Evolutionary conservation across 2,888 invertebrate species (phyloP).

Genomic region (Osmoderma eremita): DNA sequence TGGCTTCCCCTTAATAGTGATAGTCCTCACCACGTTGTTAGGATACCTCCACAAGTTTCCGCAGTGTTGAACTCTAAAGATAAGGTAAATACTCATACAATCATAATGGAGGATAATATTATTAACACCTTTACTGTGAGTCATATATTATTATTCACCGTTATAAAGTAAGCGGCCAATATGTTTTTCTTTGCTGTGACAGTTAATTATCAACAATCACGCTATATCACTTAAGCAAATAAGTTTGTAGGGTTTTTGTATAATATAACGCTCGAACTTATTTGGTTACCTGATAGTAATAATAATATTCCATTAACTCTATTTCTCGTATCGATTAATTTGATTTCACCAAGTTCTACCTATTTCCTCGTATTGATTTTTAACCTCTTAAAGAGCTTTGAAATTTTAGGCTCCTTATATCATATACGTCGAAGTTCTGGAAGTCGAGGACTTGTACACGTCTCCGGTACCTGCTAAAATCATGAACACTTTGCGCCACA

Average conservation of each 20-base stretch:
- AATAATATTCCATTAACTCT: too few relatives aligned
- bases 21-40: slow-evolving; percentile 89
- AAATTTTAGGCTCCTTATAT: slow-evolving; percentile 89
- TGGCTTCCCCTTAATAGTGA: slow-evolving; percentile 94
- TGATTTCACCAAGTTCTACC: too few relatives aligned
- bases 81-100: slow-evolving; percentile 70
- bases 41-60: slow-evolving; percentile 96
- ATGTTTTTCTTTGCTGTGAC: too few relatives aligned
- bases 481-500: slow-evolving; percentile 86
- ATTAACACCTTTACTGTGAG: not conserved
- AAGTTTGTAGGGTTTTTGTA: too few relatives aligned
- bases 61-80: slow-evolving; percentile 99
- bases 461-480: slow-evolving; percentile 91
- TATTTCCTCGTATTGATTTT: too few relatives aligned
- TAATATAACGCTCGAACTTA: too few relatives aligned
- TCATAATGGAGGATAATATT: not conserved
- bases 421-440: slow-evolving; percentile 96
- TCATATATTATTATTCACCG: not conserved
- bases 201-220: too few relatives aligned
- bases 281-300: too few relatives aligned
- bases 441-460: slow-evolving; percentile 83
- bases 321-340: too few relatives aligned
- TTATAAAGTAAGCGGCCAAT: too few relatives aligned
- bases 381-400: not conserved
- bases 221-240: too few relatives aligned